Evolutionary conservation across 2,888 invertebrate genomes (phyloP).

Genomic region (Tortricodes alternella): DNA sequence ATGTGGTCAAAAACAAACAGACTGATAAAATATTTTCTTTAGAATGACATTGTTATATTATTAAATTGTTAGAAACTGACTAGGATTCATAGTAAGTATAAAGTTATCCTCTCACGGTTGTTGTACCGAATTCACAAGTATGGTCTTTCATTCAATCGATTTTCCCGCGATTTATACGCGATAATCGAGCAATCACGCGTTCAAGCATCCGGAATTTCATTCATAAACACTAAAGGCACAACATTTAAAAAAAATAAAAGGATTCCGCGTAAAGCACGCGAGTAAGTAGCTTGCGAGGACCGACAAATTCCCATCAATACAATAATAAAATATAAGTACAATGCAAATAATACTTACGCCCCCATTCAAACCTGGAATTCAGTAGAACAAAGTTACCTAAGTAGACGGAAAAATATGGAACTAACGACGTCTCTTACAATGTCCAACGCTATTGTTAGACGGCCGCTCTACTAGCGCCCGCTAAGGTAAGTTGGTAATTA

Average conservation of each 20-base stretch:
- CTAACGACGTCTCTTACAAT: background rate
- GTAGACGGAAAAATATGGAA: slow-evolving; percentile 8
- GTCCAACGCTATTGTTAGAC: background rate
- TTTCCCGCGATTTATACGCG: slow-evolving; percentile 22
- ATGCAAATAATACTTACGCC: slow-evolving; percentile 30
- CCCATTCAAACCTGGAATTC: slow-evolving; percentile 24
- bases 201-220: slow-evolving; percentile 26
- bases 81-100: background rate
- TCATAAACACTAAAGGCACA: slow-evolving; percentile 7
- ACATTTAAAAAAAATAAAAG: slow-evolving; percentile 24
- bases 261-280: slow-evolving; percentile 22
- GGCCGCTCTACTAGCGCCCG: background rate
- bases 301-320: slow-evolving; percentile 18
- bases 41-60: no score
- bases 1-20: no score
- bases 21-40: no score
- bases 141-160: slow-evolving; percentile 4
- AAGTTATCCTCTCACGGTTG: background rate
- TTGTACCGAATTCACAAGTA: no score
- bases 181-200: slow-evolving; percentile 24
- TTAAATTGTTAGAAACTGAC: no score
- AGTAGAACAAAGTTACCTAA: background rate
- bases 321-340: slow-evolving; percentile 29
- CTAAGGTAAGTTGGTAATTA: background rate
- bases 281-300: slow-evolving; percentile 10